Evolutionary conservation across 2,797 vertebrate species (phyloP).

Genomic region (Ateles fusciceps): DNA sequence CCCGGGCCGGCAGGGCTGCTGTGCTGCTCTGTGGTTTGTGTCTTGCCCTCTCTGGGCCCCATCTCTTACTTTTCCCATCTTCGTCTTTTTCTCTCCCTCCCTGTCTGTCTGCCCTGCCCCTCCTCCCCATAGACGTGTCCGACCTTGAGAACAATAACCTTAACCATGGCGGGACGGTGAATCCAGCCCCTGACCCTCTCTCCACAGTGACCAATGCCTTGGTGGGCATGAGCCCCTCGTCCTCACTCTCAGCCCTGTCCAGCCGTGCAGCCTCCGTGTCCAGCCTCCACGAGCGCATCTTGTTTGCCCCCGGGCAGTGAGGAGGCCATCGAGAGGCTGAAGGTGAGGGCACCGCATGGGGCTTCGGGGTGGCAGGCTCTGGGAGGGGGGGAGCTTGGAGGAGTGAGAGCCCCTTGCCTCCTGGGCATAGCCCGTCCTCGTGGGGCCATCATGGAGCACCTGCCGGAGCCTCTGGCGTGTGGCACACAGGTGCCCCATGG

Average conservation of each 20-base stretch:
- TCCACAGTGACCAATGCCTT: slow-evolving; percentile 99
- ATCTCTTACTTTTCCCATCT: slow-evolving; percentile 78
- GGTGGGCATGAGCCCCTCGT: slow-evolving; percentile 96
- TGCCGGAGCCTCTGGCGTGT: fast-evolving
- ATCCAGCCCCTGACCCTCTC: slow-evolving; percentile 93
- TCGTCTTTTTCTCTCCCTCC: slow-evolving; percentile 81
- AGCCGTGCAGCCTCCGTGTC: slow-evolving; percentile 95
- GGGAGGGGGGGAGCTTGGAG: not conserved
- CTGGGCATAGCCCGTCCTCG: fast-evolving
- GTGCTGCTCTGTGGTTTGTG: slow-evolving; percentile 5
- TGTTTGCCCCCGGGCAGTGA: slow-evolving; percentile 96
- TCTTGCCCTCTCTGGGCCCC: slow-evolving; percentile 54
- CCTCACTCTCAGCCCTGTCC: slow-evolving; percentile 94
- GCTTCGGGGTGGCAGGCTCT: fast-evolving
- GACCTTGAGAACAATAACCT: slow-evolving; percentile 93
- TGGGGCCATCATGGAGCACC: too few relatives aligned
- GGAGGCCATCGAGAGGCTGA: slow-evolving; percentile 97
- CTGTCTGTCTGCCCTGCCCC: slow-evolving; percentile 58
- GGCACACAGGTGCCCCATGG: not conserved
- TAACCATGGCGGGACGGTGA: slow-evolving; percentile 85
- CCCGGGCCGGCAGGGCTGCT: not conserved
- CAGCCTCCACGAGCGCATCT: slow-evolving; percentile 96
- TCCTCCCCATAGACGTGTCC: slow-evolving; percentile 86
- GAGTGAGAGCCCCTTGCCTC: not conserved
- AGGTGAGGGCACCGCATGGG: slow-evolving; percentile 85